Evolutionary conservation across 2,888 invertebrate genomes (phyloP).

Genomic region (Drosophila parthenogenetica): DNA sequence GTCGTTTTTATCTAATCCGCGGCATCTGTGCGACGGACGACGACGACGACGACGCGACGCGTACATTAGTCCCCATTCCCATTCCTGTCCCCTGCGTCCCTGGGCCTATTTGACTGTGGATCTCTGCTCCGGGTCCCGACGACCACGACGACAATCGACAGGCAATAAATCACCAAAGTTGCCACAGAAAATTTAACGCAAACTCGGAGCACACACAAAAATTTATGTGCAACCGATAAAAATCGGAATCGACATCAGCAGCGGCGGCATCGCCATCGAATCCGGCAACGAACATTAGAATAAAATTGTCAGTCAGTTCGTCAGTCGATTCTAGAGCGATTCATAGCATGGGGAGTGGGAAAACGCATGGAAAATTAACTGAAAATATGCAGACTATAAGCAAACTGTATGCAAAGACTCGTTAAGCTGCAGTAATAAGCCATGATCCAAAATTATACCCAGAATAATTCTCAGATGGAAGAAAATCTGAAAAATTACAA

Average conservation of each 20-base stretch:
- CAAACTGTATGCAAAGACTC: slow-evolving; percentile 11
- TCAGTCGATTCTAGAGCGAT: slow-evolving; percentile 13
- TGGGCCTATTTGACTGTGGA: slow-evolving; percentile 41
- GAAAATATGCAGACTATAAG: slow-evolving; percentile 29
- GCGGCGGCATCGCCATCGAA: slow-evolving; percentile 23
- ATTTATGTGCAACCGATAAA: slow-evolving; percentile 78
- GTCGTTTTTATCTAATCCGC: slow-evolving; percentile 80
- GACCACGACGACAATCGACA: slow-evolving; percentile 79
- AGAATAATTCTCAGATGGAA: background rate
- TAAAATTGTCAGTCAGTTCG: slow-evolving; percentile 58
- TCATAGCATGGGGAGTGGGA: background rate
- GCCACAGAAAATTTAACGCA: slow-evolving; percentile 72
- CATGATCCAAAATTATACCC: background rate
- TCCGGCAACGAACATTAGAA: slow-evolving; percentile 57
- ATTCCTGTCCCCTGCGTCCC: background rate
- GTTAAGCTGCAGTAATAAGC: slow-evolving; percentile 20
- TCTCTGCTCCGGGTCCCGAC: slow-evolving; percentile 40
- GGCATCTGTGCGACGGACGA: slow-evolving; percentile 71
- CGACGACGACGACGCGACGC: slow-evolving; percentile 55
- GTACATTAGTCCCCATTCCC: slow-evolving; percentile 67
- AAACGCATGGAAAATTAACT: slow-evolving; percentile 8
- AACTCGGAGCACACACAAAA: slow-evolving; percentile 38
- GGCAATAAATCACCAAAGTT: slow-evolving; percentile 83
- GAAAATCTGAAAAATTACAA: no score
- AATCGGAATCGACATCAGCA: slow-evolving; percentile 58